phyloP scores from a whole-genome alignment of 2,888 invertebrate species.

The Eupelmus urozonus region DNA sequence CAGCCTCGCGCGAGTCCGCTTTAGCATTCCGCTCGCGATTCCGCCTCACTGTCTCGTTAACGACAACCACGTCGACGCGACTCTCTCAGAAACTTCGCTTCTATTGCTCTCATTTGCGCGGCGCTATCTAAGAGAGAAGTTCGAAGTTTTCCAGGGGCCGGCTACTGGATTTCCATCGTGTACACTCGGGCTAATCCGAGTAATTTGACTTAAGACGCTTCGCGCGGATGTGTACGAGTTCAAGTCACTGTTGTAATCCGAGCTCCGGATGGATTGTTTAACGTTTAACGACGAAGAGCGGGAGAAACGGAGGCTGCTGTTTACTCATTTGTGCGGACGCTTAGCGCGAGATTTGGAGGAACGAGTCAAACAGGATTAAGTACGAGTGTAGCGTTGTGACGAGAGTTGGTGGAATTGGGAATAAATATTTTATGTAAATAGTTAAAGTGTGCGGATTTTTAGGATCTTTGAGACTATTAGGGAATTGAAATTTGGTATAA shows the following conservation, averaged over 20 bases:
- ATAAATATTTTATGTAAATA: too few relatives aligned
- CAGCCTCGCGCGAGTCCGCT: too few relatives aligned
- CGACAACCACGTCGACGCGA: too few relatives aligned
- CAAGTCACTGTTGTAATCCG: background rate
- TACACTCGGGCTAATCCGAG: constrained; percentile 9
- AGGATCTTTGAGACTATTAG: too few relatives aligned
- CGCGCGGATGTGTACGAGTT: background rate
- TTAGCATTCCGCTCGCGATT: background rate
- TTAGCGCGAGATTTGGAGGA: too few relatives aligned
- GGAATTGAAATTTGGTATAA: too few relatives aligned
- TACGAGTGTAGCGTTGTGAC: too few relatives aligned
- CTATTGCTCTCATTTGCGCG: background rate
- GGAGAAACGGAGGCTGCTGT: background rate
- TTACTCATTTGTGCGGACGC: background rate
- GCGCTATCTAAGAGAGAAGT: background rate
- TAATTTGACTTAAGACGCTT: constrained; percentile 38
- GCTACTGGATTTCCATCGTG: too few relatives aligned
- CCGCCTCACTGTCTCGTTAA: background rate
- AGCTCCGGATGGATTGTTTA: constrained; percentile 13
- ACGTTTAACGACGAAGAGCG: background rate
- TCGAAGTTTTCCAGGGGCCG: background rate
- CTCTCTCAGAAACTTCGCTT: background rate
- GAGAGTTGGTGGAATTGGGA: too few relatives aligned
- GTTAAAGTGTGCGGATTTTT: too few relatives aligned
- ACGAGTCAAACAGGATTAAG: too few relatives aligned